Percentiles rank a stretch among this genome's conserved stretches.
Evolutionary conservation across 2,113 vertebrate species (phyloP).

Genomic region (Periophthalmodon schlosseri): DNA sequence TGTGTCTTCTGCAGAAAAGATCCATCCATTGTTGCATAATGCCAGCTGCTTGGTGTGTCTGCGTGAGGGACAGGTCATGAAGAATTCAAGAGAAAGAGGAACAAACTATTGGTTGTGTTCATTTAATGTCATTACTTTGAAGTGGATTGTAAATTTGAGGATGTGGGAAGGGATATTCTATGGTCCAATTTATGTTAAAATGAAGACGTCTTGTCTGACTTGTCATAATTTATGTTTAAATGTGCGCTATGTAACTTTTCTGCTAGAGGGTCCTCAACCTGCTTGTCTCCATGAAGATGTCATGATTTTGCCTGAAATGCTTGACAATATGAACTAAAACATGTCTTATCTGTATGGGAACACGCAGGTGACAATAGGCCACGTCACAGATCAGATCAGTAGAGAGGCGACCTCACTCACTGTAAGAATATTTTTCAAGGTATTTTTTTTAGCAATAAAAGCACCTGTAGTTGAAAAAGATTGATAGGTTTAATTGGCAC

Average conservation of each 20-base stretch:
- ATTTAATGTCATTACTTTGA: not conserved
- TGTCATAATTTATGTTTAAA: too few species aligned
- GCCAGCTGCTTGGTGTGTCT: not conserved
- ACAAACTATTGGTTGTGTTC: not conserved
- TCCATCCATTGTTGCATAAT: constrained; percentile 6
- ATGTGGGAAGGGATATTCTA: too few species aligned
- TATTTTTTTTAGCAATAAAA: too few species aligned
- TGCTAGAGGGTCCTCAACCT: too few species aligned
- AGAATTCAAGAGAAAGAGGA: not conserved
- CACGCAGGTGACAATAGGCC: not conserved
- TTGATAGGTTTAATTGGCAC: too few species aligned
- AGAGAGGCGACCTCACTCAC: not conserved
- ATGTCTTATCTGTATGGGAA: not conserved
- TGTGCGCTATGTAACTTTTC: too few species aligned
- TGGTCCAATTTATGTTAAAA: too few species aligned
- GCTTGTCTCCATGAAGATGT: too few species aligned
- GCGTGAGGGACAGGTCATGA: not conserved
- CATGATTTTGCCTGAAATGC: not conserved
- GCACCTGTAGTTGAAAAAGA: too few species aligned
- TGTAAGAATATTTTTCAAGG: too few species aligned
- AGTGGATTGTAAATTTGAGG: not conserved
- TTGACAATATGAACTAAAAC: not conserved
- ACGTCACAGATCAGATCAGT: not conserved
- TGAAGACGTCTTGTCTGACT: too few species aligned
- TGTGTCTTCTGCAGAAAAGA: constrained; percentile 17